Base-by-base conservation (phyloP, 1,140 invertebrate species). In the Drosophila trapezifrons region DNA sequence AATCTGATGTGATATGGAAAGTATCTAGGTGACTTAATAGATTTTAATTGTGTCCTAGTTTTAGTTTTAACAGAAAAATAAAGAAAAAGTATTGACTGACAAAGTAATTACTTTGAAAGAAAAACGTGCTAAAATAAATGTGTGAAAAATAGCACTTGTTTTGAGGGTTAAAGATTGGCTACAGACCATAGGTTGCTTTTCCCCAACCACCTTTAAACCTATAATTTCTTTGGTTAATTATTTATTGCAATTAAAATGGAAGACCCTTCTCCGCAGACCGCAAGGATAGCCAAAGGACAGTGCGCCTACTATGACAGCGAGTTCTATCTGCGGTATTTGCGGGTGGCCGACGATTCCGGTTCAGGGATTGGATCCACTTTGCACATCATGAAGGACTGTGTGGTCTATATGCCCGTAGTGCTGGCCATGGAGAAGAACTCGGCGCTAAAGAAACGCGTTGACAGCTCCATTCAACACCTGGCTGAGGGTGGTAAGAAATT, bases 291-390 rank as follows among this genome's bases (percentile, higher is more conserved):
- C 0, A 92, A 93, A 78, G 96, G 96, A 38, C 90, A 92, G 15
- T 96, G 96, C 73, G 95, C 95, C 9, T 96, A 96, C 74, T 97
- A 96, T 78, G 96, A 97, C 80, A 97, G 96, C 89, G 93, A 94
- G n/a, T 94, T 96, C 87, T 95, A 94, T 77, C 87, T 97, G 13
- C 94, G 95, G 63, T 93, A 95, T 76, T 90, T 95, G 2, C 93
- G 94, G 35, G 94, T 95, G 1, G 93, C 93, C 57, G 91, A 93
- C 12, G 94, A 95, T 79, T 90, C 93, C 40, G 69, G 92, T 12
- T 55, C 47, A 4, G 91, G 93, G 37, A 81, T 76, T 13, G 79
- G 89, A 0, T 93, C 95, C 46, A 94, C 94, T 81, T 91, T 97
- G 15, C 96, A 97, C 73, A 96, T 97, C 18, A 97, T 97, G 96